Evolutionary conservation across 1,140 invertebrate genomes (phyloP).

Genomic region (Ectropis grisescens): DNA sequence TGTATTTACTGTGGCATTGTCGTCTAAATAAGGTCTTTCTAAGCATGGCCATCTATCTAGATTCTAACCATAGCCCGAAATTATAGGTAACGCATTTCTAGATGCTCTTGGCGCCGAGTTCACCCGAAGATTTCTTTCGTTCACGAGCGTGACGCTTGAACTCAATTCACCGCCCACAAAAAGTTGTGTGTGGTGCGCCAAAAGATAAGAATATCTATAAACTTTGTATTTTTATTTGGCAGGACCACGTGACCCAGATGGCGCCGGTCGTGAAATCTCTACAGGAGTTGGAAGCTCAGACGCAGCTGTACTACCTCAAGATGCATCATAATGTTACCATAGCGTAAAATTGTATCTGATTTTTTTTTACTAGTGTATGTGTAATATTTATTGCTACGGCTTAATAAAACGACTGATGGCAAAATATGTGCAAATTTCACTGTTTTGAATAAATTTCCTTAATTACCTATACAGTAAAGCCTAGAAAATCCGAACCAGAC

Average conservation of each 20-base stretch:
- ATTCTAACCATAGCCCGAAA: too few species aligned
- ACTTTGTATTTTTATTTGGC: constrained; percentile 17
- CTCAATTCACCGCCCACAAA: too few species aligned
- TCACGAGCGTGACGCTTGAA: too few species aligned
- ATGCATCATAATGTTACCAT: constrained; percentile 45
- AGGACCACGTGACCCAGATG: constrained; percentile 93
- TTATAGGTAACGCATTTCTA: too few species aligned
- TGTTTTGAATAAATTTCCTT: neutral
- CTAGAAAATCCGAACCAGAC: too few species aligned
- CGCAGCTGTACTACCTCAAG: constrained; percentile 88
- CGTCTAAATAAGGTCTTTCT: too few species aligned
- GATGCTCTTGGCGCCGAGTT: too few species aligned
- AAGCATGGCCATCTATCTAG: too few species aligned
- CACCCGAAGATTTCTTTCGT: too few species aligned
- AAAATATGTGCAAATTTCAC: neutral
- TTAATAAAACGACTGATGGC: neutral
- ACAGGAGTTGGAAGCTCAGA: constrained; percentile 85
- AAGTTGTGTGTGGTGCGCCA: too few species aligned
- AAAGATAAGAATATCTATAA: too few species aligned
- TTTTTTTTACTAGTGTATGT: neutral
- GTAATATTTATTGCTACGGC: neutral
- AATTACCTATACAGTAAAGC: neutral
- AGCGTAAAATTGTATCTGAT: constrained; percentile 15
- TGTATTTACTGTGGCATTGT: too few species aligned
- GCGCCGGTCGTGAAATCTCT: constrained; percentile 87